These are phyloP conservation scores for Silurus asotus DNA, from an alignment of 2,113 vertebrate genomes.

Conservation along the genomic window DNA sequence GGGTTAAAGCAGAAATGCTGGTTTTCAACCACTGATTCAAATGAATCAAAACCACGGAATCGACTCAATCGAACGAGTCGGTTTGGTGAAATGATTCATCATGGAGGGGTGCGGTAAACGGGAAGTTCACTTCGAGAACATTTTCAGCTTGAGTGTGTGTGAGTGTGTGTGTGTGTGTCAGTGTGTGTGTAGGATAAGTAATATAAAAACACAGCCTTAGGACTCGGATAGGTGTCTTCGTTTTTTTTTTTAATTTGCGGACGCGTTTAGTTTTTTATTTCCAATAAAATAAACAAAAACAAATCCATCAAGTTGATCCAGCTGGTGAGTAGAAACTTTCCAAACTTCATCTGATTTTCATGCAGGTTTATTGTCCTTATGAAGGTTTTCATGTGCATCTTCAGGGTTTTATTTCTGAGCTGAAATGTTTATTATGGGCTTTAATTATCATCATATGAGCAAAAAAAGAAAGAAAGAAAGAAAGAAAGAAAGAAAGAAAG, in stretches of 20 bases:
- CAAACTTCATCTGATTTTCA: not conserved
- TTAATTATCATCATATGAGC: too few species aligned
- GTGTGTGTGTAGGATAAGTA: not conserved
- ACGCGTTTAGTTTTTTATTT: not conserved
- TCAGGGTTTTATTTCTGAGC: not conserved
- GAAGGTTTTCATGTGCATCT: too few species aligned
- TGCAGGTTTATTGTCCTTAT: not conserved
- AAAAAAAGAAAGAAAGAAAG: too few species aligned
- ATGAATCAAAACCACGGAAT: not conserved
- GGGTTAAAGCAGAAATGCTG: not conserved
- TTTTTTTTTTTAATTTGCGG: not conserved
- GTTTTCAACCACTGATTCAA: not conserved
- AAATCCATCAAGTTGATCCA: not conserved
- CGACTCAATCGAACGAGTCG: constrained; percentile 12
- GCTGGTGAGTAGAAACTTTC: not conserved
- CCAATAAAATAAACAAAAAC: too few species aligned
- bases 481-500: too few species aligned
- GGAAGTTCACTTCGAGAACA: constrained; percentile 25
- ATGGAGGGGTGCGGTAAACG: constrained; percentile 31
- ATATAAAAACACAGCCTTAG: too few species aligned
- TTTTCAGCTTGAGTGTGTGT: not conserved
- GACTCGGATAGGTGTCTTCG: too few species aligned
- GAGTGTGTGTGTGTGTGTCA: not conserved
- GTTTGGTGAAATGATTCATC: constrained; percentile 16
- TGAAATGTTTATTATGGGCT: not conserved